phyloP scores from a whole-genome alignment of 2,797 vertebrate genomes.

The Columba guinea region DNA sequence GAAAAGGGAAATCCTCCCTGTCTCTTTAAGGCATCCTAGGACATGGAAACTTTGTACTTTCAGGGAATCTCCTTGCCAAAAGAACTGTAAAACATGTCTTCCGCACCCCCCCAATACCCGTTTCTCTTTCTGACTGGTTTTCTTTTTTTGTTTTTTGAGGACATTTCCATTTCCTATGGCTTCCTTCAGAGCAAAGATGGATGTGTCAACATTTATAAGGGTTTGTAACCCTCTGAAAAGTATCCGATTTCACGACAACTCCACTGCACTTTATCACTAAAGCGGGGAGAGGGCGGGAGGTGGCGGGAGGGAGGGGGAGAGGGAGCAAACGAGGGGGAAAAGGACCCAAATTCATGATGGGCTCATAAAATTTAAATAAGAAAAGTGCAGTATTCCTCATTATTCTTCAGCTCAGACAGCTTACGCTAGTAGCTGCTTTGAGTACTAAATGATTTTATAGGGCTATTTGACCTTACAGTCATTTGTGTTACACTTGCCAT shows the following conservation, averaged over 20 bases:
- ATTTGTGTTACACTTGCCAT: slow-evolving; percentile 65
- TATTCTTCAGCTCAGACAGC: slow-evolving; percentile 45
- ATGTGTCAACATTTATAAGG: slow-evolving; percentile 65
- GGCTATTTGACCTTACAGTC: slow-evolving; percentile 44
- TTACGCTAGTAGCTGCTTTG: slow-evolving; percentile 31
- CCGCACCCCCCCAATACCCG: not conserved
- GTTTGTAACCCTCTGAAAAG: slow-evolving; percentile 67
- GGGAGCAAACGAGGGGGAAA: not conserved
- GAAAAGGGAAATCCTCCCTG: slow-evolving; percentile 72
- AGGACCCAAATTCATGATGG: slow-evolving; percentile 51
- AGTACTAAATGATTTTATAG: slow-evolving; percentile 47
- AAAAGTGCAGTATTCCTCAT: slow-evolving; percentile 51
- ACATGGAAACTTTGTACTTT: slow-evolving; percentile 64
- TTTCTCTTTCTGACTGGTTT: slow-evolving; percentile 44
- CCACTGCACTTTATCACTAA: slow-evolving; percentile 57
- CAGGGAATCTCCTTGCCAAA: slow-evolving; percentile 70
- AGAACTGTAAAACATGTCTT: slow-evolving; percentile 67
- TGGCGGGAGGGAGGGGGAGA: not conserved
- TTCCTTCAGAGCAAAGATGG: slow-evolving; percentile 56
- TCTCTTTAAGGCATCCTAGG: slow-evolving; percentile 66
- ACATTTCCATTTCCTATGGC: slow-evolving; percentile 65
- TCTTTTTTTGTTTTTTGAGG: not conserved
- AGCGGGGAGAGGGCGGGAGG: slow-evolving; percentile 25
- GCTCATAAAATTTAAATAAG: slow-evolving; percentile 67
- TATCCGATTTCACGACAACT: slow-evolving; percentile 73